Base-by-base conservation (phyloP, 2,888 invertebrate genomes). In the Dorcus hopei region DNA sequence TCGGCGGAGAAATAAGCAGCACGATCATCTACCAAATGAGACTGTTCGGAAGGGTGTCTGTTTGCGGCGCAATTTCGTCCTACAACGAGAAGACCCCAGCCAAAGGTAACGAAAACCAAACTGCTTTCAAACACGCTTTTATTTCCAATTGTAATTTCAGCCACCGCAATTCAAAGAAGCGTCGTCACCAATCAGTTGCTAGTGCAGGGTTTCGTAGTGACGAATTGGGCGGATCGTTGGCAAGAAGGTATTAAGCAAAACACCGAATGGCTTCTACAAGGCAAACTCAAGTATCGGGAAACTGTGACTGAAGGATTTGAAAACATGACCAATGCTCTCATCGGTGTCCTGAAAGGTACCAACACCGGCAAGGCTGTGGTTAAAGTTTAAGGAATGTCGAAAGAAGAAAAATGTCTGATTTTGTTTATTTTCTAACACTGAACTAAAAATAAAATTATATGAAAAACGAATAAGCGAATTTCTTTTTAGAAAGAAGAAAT, bases 351-450 rank as follows among this genome's bases (percentile, higher is more conserved):
- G 56, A 69, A 73, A 58, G 90, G 90, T 23, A 83, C 85, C 69
- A 90, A 88, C 74, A 80, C 80, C 26, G 90, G 90, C 52, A 90
- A 90, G 80, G 87, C 88, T 38, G 74, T 90, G 61, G 85, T 90
- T 8, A 84, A 85, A 79, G 80, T 80, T 3, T 68, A 63, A 58
- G 14, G 14, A 45, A 33, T 6, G 26, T 33, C 26, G 26, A 33
- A 33, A 5, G 26, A 33, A 33, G 26, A 33, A 33, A 33, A 33
- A 33, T 33, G 26, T 33, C 6, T 33, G 26, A 6, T 33, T 33
- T 33, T 33, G 26, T 4, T 33, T 4, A 33, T 33, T 33, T 19
- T 19, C 19, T 19, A 19, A 19, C 19, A 33, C 5, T 33, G 3
- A 33, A 33, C 26, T 33, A 33, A 33, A 33, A 33, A 33, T 33